A percentile compares a stretch with the other conserved stretches of the same genome.
Evolutionary conservation across 2,113 vertebrate genomes (phyloP).

Genomic region (Ahaetulla prasina): DNA sequence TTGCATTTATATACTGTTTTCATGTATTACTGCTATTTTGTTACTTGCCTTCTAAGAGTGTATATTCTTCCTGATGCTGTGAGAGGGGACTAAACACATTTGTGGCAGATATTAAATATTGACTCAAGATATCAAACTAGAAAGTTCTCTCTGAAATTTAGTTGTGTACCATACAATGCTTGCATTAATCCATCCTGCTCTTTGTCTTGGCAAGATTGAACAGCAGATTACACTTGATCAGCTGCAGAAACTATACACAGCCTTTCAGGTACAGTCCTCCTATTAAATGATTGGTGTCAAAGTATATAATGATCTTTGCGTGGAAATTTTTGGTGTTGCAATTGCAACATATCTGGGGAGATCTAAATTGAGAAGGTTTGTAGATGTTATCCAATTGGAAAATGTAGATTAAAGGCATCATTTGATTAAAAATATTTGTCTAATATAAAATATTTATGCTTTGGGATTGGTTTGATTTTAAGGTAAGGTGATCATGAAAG

Average conservation of each 20-base stretch:
- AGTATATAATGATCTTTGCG: background rate
- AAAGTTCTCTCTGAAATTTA: background rate
- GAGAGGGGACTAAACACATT: background rate
- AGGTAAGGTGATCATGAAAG: background rate
- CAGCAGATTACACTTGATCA: conserved; percentile 67
- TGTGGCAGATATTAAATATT: background rate
- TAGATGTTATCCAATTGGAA: background rate
- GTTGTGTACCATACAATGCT: background rate
- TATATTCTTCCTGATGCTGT: background rate
- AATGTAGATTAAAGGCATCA: background rate
- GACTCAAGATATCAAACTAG: background rate
- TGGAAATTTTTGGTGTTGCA: background rate
- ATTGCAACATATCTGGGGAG: background rate
- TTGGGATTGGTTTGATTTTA: background rate
- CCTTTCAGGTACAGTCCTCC: conserved; percentile 68
- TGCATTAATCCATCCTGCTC: conserved; percentile 35
- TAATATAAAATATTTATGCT: background rate
- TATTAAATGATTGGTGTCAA: background rate
- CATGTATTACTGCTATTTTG: background rate
- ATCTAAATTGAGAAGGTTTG: background rate
- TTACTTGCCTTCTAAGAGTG: background rate
- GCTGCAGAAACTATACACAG: conserved; percentile 64
- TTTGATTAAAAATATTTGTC: background rate
- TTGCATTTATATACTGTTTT: background rate
- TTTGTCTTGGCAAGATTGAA: conserved; percentile 58